Conservation (phyloP, 1,140 invertebrate species). For the Tetranychus cinnabarinus region DNA sequence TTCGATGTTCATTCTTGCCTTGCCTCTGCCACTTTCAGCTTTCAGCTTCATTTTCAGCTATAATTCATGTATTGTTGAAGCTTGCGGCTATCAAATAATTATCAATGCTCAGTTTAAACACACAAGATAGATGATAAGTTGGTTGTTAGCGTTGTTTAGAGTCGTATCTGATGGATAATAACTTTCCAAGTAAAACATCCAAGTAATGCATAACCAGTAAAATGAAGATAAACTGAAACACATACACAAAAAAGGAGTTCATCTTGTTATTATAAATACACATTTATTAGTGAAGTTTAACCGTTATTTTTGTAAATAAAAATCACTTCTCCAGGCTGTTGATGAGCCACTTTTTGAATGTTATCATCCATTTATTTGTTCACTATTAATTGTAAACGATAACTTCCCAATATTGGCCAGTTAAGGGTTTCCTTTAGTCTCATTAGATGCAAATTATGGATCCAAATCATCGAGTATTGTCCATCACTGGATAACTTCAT, state of each 20-base stretch:
- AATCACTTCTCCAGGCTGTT: slow-evolving; percentile 14
- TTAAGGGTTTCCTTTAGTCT: too few relatives aligned
- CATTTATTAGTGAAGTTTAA: not conserved
- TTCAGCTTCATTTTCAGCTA: too few relatives aligned
- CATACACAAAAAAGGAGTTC: not conserved
- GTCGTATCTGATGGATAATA: not conserved
- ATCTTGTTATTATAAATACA: not conserved
- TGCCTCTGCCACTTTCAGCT: too few relatives aligned
- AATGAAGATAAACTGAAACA: not conserved
- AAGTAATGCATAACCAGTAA: not conserved
- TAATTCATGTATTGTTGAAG: not conserved
- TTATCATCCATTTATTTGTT: too few relatives aligned
- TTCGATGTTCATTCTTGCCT: too few relatives aligned
- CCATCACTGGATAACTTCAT: too few relatives aligned
- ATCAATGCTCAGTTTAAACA: not conserved
- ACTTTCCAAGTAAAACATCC: not conserved
- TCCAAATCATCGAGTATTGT: too few relatives aligned
- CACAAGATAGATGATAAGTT: not conserved
- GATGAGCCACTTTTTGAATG: slow-evolving; percentile 13
- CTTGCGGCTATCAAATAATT: not conserved
- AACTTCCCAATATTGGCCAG: too few relatives aligned
- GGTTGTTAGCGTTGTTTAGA: not conserved
- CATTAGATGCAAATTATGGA: too few relatives aligned
- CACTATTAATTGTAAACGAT: too few relatives aligned
- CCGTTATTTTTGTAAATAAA: not conserved